Percentiles rank a stretch among this genome's conserved stretches.
These are phyloP conservation scores for Enchytraeus crypticus DNA, from an alignment of 2,888 invertebrate species.

Conservation along the genomic window DNA sequence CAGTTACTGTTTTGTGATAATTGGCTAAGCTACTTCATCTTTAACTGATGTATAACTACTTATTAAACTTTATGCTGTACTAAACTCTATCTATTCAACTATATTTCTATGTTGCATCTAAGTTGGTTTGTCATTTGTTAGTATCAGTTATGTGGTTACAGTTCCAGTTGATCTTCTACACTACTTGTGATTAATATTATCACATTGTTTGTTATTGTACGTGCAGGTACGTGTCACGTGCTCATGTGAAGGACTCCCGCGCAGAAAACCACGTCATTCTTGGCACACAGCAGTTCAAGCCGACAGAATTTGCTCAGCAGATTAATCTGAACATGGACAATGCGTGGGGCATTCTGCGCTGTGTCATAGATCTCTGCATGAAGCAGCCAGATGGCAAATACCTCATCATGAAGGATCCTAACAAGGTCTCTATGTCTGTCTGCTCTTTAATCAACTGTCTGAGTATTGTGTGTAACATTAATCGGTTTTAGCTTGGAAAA, in stretches of 20 bases:
- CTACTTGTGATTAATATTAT: too few relatives aligned
- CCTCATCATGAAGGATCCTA: constrained; percentile 96
- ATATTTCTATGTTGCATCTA: too few relatives aligned
- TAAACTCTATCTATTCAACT: too few relatives aligned
- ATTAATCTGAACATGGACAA: constrained; percentile 99
- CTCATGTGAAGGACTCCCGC: constrained; percentile 83
- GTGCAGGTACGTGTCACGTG: constrained; percentile 79
- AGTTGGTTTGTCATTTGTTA: too few relatives aligned
- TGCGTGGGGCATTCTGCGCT: constrained; percentile 94
- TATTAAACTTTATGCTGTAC: too few relatives aligned
- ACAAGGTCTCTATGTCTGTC: constrained; percentile 61
- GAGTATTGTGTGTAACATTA: background rate
- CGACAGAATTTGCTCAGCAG: constrained; percentile 94
- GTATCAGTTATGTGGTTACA: too few relatives aligned
- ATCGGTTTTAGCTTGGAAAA: too few relatives aligned
- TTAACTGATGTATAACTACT: too few relatives aligned
- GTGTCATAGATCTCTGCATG: constrained; percentile 93
- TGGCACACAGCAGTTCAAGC: constrained; percentile 92
- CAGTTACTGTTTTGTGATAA: too few relatives aligned
- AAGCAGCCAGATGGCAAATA: constrained; percentile 89
- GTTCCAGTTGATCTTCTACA: background rate
- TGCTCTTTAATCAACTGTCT: too few relatives aligned
- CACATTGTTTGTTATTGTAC: too few relatives aligned
- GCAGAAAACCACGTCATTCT: constrained; percentile 91
- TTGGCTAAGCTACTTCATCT: too few relatives aligned